A percentile compares a stretch with the other conserved stretches of the same genome.
Conservation (phyloP, 2,797 vertebrate genomes). For the Eupleurogrammus muticus region DNA sequence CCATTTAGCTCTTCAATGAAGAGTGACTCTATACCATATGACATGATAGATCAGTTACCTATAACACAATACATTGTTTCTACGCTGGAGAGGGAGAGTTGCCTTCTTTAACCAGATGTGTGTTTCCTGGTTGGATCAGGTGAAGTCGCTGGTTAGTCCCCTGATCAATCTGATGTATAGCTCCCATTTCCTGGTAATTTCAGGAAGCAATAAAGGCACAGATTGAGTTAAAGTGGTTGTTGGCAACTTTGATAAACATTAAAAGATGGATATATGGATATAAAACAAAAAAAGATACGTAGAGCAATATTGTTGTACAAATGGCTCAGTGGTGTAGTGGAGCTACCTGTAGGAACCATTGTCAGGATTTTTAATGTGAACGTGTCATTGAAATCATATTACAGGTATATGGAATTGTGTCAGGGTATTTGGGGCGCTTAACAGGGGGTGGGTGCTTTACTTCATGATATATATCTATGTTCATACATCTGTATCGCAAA, state of each 20-base stretch:
- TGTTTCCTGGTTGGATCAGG: conserved; percentile 52
- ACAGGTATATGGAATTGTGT: conserved; percentile 77
- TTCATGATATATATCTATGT: conserved; percentile 71
- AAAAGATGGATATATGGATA: conserved; percentile 47
- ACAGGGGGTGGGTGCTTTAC: conserved; percentile 70
- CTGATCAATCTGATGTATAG: conserved; percentile 65
- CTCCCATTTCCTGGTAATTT: conserved; percentile 80
- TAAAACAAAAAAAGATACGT: conserved; percentile 57
- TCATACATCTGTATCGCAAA: conserved; percentile 76
- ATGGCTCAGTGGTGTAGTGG: conserved; percentile 78
- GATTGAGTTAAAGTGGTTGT: conserved; percentile 63
- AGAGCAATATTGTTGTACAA: conserved; percentile 84
- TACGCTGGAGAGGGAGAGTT: conserved; percentile 56
- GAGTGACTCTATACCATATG: conserved; percentile 74
- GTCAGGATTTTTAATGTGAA: conserved; percentile 75
- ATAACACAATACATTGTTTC: conserved; percentile 62
- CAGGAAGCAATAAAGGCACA: conserved; percentile 86
- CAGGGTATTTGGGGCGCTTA: conserved; percentile 73
- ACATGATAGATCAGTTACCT: conserved; percentile 66
- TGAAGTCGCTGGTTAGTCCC: conserved; percentile 48
- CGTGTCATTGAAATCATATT: conserved; percentile 70
- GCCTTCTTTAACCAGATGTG: conserved; percentile 65
- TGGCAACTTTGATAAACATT: conserved; percentile 58
- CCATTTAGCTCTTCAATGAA: conserved; percentile 79
- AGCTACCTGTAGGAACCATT: conserved; percentile 77